Evolutionary conservation across 2,113 vertebrate species (phyloP).

Genomic region (Macaca fascicularis): DNA sequence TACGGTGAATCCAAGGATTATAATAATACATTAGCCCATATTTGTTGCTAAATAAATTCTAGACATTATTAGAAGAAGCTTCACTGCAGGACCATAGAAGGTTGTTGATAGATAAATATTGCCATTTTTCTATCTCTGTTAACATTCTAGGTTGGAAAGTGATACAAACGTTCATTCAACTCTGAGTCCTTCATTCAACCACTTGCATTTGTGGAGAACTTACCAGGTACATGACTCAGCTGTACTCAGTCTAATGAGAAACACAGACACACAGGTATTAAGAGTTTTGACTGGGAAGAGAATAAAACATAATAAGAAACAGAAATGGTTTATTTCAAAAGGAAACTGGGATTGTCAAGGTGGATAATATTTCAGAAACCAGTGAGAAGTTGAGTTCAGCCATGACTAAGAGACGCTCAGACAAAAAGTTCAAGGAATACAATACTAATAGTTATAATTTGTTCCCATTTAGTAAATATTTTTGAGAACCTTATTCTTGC

Average conservation of each 20-base stretch:
- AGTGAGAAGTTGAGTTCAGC: conserved; percentile 17
- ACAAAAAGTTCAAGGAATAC: background rate
- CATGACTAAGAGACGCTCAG: background rate
- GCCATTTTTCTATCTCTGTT: conserved; percentile 28
- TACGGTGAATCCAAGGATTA: background rate
- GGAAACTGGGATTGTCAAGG: background rate
- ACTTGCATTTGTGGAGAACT: background rate
- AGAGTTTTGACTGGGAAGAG: background rate
- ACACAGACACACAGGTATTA: background rate
- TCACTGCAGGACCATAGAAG: background rate
- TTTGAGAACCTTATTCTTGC: background rate
- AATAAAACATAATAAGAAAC: background rate
- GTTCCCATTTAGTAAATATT: background rate
- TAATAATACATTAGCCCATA: background rate
- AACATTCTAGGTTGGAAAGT: background rate
- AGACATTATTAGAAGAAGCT: background rate
- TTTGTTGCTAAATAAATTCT: background rate
- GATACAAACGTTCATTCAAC: background rate
- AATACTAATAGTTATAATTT: background rate
- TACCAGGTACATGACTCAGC: background rate
- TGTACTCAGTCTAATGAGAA: background rate
- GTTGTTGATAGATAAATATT: background rate
- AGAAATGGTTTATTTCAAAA: background rate
- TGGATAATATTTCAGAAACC: background rate
- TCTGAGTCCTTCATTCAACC: background rate